A percentile compares a stretch with the other conserved stretches of the same genome.
Conservation (phyloP, 2,113 vertebrate species). For the Brienomyrus longianalis region DNA sequence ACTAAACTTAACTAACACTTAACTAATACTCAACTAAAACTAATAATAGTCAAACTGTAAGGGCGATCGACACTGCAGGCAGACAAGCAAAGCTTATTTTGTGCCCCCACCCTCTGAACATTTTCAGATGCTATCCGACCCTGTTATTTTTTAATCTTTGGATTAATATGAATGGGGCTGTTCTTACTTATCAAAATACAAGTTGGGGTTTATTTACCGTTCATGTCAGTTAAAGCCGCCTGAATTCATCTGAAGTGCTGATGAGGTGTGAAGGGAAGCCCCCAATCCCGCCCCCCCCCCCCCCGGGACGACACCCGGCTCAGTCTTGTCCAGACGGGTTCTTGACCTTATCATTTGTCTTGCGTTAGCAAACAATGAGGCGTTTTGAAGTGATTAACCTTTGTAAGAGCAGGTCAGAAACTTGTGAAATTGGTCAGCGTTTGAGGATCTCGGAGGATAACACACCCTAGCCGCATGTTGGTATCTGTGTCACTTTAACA, state of each 20-base stretch:
- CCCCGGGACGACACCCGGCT: background rate
- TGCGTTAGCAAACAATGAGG: background rate
- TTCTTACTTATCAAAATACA: background rate
- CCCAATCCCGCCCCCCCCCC: background rate
- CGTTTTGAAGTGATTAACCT: background rate
- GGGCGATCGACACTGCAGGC: background rate
- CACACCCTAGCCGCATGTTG: background rate
- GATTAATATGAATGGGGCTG: slow-evolving; percentile 18
- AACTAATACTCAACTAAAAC: too few relatives aligned
- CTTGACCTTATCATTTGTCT: background rate
- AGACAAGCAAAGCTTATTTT: background rate
- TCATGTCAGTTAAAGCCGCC: too few relatives aligned
- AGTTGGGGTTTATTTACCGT: too few relatives aligned
- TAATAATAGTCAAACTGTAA: background rate
- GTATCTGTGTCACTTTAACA: background rate
- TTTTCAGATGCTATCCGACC: background rate
- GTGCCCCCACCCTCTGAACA: background rate
- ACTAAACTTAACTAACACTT: too few relatives aligned
- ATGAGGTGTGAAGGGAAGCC: background rate
- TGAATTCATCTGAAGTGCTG: too few relatives aligned
- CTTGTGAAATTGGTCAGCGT: background rate
- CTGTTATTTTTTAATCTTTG: background rate
- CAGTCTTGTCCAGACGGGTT: background rate
- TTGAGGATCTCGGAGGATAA: background rate
- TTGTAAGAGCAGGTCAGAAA: background rate